Evolutionary conservation across 2,797 vertebrate species (phyloP), one percentile per base, ranked within the genome.

Genomic region (Hylomyscus alleni): DNA sequence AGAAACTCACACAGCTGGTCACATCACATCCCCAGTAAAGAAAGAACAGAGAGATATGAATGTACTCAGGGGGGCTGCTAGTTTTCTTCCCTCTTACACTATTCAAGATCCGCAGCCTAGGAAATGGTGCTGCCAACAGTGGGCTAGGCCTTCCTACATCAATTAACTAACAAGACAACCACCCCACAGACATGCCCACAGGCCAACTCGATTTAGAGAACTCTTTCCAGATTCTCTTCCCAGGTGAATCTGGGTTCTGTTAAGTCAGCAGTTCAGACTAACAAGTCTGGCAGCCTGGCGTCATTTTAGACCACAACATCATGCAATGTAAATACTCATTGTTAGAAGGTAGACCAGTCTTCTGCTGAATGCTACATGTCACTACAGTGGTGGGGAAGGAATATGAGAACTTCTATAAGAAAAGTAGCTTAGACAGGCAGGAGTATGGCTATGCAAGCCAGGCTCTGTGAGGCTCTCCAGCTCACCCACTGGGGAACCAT

Each of bases 381-480:
- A 12, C n/a, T 44, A n/a, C 11, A 47, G 54, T 54, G 12, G 34
- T 0, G 31, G 13, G 31, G 2, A 2, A 20, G 26, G 31, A n/a
- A 15, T 26, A 2, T 5, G 19, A 62, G 20, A 31, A 24, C 47
- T 7, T 34, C 31, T 47, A 75, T 4, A 1, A 19, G 47, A 67
- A 89, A 50, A 0, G 26, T 8, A 17, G 29, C n/a, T 72, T 15
- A 29, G 47, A 24, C 2, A n/a, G 50, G 26, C 5, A 9, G 50
- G 3, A 69, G 58, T 0, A 3, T 19, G 34, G 62, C 11, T n/a
- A 7, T 1, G 12, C 26, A 2, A 17, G 40, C 52, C 1, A 0
- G 44, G 14, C 50, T 11, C 31, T 78, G n/a, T 1, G 1, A 14
- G 14, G 62, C 19, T 19, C 15, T 24, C 22, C 29, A 1, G 37